Conservation (phyloP, 1,140 invertebrate genomes). For the Panagrolaimus sp. region DNA sequence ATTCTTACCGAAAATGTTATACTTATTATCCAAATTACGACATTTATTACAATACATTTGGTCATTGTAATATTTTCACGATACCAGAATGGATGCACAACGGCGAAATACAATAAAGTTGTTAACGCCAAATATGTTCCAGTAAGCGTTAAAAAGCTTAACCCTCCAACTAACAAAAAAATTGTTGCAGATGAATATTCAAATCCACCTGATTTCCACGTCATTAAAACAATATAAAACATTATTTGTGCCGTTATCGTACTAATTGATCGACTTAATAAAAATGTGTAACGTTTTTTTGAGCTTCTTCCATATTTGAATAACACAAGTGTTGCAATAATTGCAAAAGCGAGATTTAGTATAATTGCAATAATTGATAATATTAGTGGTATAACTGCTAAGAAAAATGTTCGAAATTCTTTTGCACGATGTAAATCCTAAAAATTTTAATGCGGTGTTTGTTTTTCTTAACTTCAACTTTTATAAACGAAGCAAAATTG, state of each 20-base stretch:
- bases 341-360: slow-evolving; percentile 31
- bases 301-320: slow-evolving; percentile 23
- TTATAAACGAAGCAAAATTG: too few relatives aligned
- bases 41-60: slow-evolving; percentile 24
- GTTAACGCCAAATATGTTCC: slow-evolving; percentile 39
- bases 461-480: too few relatives aligned
- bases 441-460: too few relatives aligned
- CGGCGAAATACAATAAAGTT: slow-evolving; percentile 36
- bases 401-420: slow-evolving; percentile 37
- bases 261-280: slow-evolving; percentile 34
- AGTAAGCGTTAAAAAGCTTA: slow-evolving; percentile 20
- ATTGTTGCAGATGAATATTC: slow-evolving; percentile 36
- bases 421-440: slow-evolving; percentile 43
- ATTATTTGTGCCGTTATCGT: slow-evolving; percentile 34
- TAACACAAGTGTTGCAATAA: slow-evolving; percentile 3
- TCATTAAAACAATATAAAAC: slow-evolving; percentile 43
- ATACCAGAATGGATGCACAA: slow-evolving; percentile 39
- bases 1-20: background rate
- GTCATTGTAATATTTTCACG: slow-evolving; percentile 30
- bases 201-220: slow-evolving; percentile 38
- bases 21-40: slow-evolving; percentile 27
- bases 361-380: slow-evolving; percentile 36
- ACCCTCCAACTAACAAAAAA: slow-evolving; percentile 37
- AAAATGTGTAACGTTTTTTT: slow-evolving; percentile 40
- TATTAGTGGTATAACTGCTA: slow-evolving; percentile 39